phyloP scores from a whole-genome alignment of 2,113 vertebrate genomes.

The Egretta garzetta region DNA sequence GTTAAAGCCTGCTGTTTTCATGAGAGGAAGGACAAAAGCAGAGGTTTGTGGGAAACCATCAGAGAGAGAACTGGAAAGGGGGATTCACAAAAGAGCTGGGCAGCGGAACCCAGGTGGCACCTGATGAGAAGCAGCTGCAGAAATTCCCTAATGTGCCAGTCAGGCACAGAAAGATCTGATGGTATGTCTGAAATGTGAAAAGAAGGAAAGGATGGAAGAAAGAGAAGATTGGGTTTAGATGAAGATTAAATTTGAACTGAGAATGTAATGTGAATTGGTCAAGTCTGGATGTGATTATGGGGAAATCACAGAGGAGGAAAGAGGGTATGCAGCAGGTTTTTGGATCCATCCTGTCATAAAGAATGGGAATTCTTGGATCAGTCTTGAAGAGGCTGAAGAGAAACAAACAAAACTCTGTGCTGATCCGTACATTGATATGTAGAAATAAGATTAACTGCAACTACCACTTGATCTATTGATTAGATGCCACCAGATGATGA shows the following conservation, averaged over 20 bases:
- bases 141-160: background rate
- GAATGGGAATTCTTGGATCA: background rate
- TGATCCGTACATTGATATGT: conserved; percentile 7
- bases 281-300: background rate
- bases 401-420: conserved; percentile 22
- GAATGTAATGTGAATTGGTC: background rate
- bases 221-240: background rate
- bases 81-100: background rate
- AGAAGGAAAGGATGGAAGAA: background rate
- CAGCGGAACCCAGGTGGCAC: background rate
- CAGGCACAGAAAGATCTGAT: background rate
- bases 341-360: background rate
- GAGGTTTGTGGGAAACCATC: background rate
- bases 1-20: background rate
- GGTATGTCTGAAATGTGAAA: background rate
- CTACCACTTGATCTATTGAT: conserved; percentile 61
- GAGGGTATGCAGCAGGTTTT: background rate
- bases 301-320: background rate
- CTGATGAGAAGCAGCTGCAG: background rate
- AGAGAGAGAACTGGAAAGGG: background rate
- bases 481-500: conserved; percentile 59
- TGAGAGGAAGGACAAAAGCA: background rate
- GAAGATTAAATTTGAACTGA: background rate
- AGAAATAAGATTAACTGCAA: conserved; percentile 60
- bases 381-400: background rate